phyloP scores from a whole-genome alignment of 2,113 vertebrate species.

The Ivindomyrus marchei region DNA sequence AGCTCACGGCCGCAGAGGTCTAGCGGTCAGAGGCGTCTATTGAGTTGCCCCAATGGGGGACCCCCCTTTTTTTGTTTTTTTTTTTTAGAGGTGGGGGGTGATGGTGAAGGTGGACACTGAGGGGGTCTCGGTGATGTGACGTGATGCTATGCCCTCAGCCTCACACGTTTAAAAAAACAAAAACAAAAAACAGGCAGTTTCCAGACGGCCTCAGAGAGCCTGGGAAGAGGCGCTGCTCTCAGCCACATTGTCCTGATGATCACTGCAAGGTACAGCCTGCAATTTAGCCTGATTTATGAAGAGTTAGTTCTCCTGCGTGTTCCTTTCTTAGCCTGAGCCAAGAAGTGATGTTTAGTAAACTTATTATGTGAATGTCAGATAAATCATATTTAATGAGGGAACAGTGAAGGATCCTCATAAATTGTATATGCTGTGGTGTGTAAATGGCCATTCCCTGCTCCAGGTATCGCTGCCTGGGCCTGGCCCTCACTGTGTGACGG shows the following conservation, averaged over 20 bases:
- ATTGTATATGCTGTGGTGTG: neutral
- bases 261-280: conserved; percentile 1
- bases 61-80: conserved; percentile 44
- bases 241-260: conserved; percentile 22
- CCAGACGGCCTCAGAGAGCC: conserved; percentile 72
- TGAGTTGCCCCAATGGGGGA: conserved; percentile 73
- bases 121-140: conserved; percentile 41
- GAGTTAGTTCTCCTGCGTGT: neutral
- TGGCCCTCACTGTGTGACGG: neutral
- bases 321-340: neutral
- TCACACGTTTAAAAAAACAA: conserved; percentile 59
- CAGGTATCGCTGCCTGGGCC: neutral
- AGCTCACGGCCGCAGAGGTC: conserved; percentile 58
- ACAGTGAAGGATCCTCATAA: conserved; percentile 20
- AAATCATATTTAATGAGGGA: conserved; percentile 23
- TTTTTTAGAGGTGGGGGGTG: conserved; percentile 41
- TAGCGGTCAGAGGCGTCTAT: conserved; percentile 64
- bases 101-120: conserved; percentile 59
- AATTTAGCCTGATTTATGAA: conserved; percentile 19
- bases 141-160: conserved; percentile 72
- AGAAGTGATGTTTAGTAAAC: conserved; percentile 23
- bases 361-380: neutral
- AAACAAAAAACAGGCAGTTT: conserved; percentile 58
- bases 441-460: neutral
- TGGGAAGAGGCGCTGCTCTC: conserved; percentile 78